Evolutionary conservation across 2,797 vertebrate species (phyloP).

Genomic region (Ambastaia sidthimunki): DNA sequence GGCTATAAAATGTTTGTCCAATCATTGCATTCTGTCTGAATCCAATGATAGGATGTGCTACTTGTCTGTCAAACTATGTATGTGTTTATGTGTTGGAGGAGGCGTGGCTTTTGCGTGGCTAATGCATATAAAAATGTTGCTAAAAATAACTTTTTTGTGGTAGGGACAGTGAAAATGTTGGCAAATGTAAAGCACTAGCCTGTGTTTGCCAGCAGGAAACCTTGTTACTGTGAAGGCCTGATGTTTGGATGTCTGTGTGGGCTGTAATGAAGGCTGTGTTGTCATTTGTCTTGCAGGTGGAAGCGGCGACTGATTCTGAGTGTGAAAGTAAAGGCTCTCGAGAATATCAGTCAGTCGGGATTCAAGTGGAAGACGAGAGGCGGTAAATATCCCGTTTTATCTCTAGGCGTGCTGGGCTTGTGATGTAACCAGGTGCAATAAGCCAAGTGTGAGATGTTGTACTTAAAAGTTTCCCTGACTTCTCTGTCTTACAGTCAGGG

Average conservation of each 20-base stretch:
- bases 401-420: neutral
- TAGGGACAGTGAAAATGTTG: too few relatives aligned
- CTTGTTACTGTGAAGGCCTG: neutral
- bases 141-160: too few relatives aligned
- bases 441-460: neutral
- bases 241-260: neutral
- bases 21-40: too few relatives aligned
- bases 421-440: neutral
- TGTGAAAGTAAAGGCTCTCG: constrained; percentile 91
- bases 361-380: constrained; percentile 96
- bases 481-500: constrained; percentile 80
- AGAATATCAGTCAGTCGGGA: constrained; percentile 96
- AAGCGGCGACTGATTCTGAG: constrained; percentile 95
- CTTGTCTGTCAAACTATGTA: too few relatives aligned
- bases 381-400: constrained; percentile 72
- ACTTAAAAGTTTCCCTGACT: neutral
- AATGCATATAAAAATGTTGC: too few relatives aligned
- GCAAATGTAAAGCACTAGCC: too few relatives aligned
- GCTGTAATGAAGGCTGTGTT: constrained; percentile 64
- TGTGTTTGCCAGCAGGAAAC: too few relatives aligned
- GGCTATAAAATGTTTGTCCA: too few relatives aligned
- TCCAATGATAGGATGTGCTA: too few relatives aligned
- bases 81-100: too few relatives aligned
- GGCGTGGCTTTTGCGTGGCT: too few relatives aligned
- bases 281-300: constrained; percentile 82